Conservation (phyloP, 2,888 invertebrate genomes). For the Toxonevra muliebris region DNA sequence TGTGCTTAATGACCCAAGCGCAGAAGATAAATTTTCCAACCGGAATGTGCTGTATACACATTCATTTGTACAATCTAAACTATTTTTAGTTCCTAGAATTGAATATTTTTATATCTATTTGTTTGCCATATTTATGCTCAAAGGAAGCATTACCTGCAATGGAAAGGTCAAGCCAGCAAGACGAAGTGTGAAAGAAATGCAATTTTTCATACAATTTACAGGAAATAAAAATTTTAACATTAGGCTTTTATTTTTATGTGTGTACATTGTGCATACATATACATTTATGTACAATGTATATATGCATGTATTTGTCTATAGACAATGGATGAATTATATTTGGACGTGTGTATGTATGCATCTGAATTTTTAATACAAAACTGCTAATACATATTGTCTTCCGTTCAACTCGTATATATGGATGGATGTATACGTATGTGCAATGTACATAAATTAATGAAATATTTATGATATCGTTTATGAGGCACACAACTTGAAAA, state of each 20-base stretch:
- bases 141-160: background rate
- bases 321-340: slow-evolving; percentile 2
- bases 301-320: slow-evolving; percentile 6
- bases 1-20: too few relatives aligned
- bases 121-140: too few relatives aligned
- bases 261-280: slow-evolving; percentile 12
- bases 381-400: too few relatives aligned
- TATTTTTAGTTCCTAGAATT: too few relatives aligned
- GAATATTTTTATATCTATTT: too few relatives aligned
- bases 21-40: too few relatives aligned
- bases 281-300: background rate
- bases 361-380: too few relatives aligned
- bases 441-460: background rate
- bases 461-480: too few relatives aligned
- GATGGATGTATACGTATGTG: background rate
- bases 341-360: slow-evolving; percentile 15
- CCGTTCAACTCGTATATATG: background rate
- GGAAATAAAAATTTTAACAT: slow-evolving; percentile 25
- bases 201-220: slow-evolving; percentile 28
- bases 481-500: too few relatives aligned
- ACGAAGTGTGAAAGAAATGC: slow-evolving; percentile 17
- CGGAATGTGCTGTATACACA: too few relatives aligned
- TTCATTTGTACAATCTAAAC: too few relatives aligned
- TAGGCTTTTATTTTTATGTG: slow-evolving; percentile 23
- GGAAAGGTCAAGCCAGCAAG: background rate